Percentiles rank a stretch among this genome's conserved stretches.
Conservation (phyloP, 1,140 invertebrate species). For the Adelges cooleyi region DNA sequence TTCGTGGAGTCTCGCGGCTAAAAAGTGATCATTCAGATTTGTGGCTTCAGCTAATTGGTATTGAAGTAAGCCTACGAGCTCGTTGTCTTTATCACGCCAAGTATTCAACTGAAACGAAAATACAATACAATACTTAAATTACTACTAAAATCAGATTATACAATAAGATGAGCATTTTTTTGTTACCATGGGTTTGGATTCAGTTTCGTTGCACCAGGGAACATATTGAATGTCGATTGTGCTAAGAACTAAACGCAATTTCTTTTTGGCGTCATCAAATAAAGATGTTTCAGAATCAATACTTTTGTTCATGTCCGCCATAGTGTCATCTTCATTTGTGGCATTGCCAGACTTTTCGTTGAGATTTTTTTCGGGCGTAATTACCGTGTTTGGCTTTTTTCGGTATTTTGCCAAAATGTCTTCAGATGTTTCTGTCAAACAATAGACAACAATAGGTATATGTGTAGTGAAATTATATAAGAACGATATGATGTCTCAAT, state of each 20-base stretch:
- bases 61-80: slow-evolving; percentile 58
- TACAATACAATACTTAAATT: too few species aligned
- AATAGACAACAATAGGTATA: too few species aligned
- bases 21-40: slow-evolving; percentile 66
- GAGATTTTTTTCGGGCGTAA: slow-evolving; percentile 23
- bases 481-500: slow-evolving; percentile 33
- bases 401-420: slow-evolving; percentile 93
- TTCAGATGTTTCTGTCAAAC: slow-evolving; percentile 58
- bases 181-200: slow-evolving; percentile 25
- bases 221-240: slow-evolving; percentile 55
- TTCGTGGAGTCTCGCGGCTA: slow-evolving; percentile 77
- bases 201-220: slow-evolving; percentile 28
- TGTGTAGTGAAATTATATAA: too few species aligned
- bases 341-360: slow-evolving; percentile 11
- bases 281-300: slow-evolving; percentile 41
- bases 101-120: slow-evolving; percentile 39
- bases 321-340: slow-evolving; percentile 42
- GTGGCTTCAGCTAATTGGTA: slow-evolving; percentile 78
- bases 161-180: not conserved
- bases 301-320: slow-evolving; percentile 4
- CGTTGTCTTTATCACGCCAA: slow-evolving; percentile 48
- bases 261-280: slow-evolving; percentile 81
- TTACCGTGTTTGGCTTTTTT: slow-evolving; percentile 45
- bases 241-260: slow-evolving; percentile 81
- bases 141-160: not conserved